Percentiles rank a stretch among this genome's conserved stretches.
phyloP scores from a whole-genome alignment of 2,797 vertebrate species.

The Microtus agrestis region DNA sequence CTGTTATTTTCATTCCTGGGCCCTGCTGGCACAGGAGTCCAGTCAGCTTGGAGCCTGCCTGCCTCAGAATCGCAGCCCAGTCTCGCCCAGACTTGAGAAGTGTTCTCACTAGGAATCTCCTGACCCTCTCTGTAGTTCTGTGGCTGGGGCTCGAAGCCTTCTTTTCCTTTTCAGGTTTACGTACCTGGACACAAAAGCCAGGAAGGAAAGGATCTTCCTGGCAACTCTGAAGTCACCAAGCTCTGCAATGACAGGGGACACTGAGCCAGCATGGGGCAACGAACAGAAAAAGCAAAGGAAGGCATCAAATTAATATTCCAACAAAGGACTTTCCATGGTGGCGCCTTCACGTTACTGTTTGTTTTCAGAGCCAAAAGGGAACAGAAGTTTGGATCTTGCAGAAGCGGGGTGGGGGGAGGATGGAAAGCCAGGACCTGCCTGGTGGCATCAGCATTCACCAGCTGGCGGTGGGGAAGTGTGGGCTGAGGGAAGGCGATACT shows the following conservation, averaged over 20 bases:
- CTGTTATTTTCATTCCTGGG: not conserved
- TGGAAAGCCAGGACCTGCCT: not conserved
- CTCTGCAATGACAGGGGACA: not conserved
- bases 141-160: not conserved
- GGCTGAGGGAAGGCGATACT: not conserved
- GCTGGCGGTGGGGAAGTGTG: not conserved
- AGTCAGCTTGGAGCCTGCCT: not conserved
- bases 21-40: not conserved
- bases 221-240: not conserved
- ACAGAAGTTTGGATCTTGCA: not conserved
- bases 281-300: not conserved
- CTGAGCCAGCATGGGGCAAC: not conserved
- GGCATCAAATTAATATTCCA: not conserved
- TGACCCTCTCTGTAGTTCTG: not conserved
- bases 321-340: not conserved
- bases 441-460: not conserved
- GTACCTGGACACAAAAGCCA: not conserved
- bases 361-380: slow-evolving; percentile 48
- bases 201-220: not conserved
- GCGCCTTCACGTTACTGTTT: not conserved
- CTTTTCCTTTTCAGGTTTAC: not conserved
- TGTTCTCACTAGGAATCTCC: not conserved
- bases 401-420: not conserved
- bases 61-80: not conserved
- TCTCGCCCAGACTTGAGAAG: not conserved